Evolutionary conservation across 2,888 invertebrate genomes (phyloP), one percentile per base, ranked within the genome.

Genomic region (Ectropis crepuscularia): DNA sequence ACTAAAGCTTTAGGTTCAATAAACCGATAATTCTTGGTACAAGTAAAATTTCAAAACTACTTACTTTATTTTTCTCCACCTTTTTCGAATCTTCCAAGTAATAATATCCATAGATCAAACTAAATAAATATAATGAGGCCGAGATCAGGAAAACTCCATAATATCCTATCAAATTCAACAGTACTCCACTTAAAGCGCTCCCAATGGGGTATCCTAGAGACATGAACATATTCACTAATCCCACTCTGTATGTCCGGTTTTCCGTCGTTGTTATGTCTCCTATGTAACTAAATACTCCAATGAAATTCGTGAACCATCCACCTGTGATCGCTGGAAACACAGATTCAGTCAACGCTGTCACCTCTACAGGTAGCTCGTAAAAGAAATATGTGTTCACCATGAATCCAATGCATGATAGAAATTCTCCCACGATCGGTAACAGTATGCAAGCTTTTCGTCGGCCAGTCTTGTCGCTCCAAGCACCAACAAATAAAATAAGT

Each of bases 151-250:
- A 97, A 7, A 97, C 95, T 11, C 97, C 97, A 77, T 97, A 97
- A 79, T 97, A 97, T 0, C 97, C 96, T 51, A 96, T 94, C 90
- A 95, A 91, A 74, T 89, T 92, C 55, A 95, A 77, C 62, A 98
- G 86, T 6, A 97, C 93, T 0, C 98, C 98, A 72, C 97, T 97
- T 10, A 97, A 88, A 0, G 97, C 97, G 89, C 97, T 96, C 0
- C 98, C 98, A 8, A 98, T 94, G 0, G 98, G 97, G 54, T 97
- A 96, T 0, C 98, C 97, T 16, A 98, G 89, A 0, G 97, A 97
- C 80, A 97, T 95, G 85, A 97, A 97, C 16, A 98, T 95, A 84
- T 98, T 98, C 55, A 97, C 95, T 58, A 98, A 95, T 6, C 97
- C 97, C 45, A 98, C 96, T 73, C 98, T 92, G 16, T 97, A 92